Conservation (phyloP, 2,888 invertebrate species). For the Mechanitis mazaeus region DNA sequence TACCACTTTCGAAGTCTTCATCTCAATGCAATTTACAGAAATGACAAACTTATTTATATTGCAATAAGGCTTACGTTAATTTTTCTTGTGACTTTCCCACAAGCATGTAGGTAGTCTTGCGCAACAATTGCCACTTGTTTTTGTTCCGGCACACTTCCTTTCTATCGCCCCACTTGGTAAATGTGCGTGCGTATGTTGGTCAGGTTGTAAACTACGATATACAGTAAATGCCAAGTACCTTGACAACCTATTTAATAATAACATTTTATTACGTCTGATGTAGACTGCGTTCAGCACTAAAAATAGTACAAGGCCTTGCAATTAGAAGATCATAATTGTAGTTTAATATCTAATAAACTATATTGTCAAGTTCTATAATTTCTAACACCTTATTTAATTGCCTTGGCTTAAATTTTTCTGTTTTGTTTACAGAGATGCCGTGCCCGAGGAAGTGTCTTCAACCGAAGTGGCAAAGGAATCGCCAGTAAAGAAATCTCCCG, state of each 20-base stretch:
- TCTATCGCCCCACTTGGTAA: slow-evolving; percentile 39
- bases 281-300: slow-evolving; percentile 11
- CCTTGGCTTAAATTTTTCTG: background rate
- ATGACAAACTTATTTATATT: slow-evolving; percentile 55
- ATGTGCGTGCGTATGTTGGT: slow-evolving; percentile 21
- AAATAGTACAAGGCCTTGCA: slow-evolving; percentile 10
- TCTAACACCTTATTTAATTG: background rate
- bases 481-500: slow-evolving; percentile 71
- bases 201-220: slow-evolving; percentile 14
- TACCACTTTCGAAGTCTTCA: slow-evolving; percentile 53
- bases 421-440: slow-evolving; percentile 58
- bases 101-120: slow-evolving; percentile 54
- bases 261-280: slow-evolving; percentile 10
- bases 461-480: slow-evolving; percentile 68
- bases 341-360: background rate
- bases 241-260: slow-evolving; percentile 10
- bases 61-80: slow-evolving; percentile 50
- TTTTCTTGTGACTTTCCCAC: slow-evolving; percentile 72
- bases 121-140: slow-evolving; percentile 62
- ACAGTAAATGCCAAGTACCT: slow-evolving; percentile 12
- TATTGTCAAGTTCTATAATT: background rate
- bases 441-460: slow-evolving; percentile 69
- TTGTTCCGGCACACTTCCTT: slow-evolving; percentile 69
- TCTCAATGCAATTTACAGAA: slow-evolving; percentile 44
- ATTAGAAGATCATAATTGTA: slow-evolving; percentile 8